A percentile compares a stretch with the other conserved stretches of the same genome.
Evolutionary conservation across 2,888 invertebrate genomes (phyloP).

Genomic region (Philonicus albiceps): DNA sequence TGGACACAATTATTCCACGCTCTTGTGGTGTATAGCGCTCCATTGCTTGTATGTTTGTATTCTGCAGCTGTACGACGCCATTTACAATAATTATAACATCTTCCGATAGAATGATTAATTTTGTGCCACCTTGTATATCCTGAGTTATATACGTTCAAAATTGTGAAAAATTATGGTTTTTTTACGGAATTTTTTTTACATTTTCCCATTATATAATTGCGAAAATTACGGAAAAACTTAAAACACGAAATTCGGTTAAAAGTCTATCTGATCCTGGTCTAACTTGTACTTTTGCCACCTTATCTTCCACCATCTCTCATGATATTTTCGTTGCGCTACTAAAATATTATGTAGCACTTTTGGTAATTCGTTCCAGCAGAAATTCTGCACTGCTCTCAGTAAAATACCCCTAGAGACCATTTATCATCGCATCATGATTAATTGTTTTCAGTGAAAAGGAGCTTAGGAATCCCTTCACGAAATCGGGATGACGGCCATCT

Average conservation of each 20-base stretch:
- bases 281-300: neutral
- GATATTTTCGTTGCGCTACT: neutral
- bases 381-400: neutral
- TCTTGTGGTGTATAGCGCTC: too few species aligned
- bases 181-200: too few species aligned
- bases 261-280: neutral
- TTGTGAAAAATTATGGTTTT: too few species aligned
- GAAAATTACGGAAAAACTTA: neutral
- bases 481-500: conserved; percentile 12
- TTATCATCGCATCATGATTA: conserved; percentile 21
- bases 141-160: too few species aligned
- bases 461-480: conserved; percentile 5
- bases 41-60: too few species aligned
- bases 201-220: too few species aligned
- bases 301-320: neutral
- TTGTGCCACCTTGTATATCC: too few species aligned
- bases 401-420: neutral
- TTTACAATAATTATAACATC: too few species aligned
- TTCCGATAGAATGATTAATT: too few species aligned
- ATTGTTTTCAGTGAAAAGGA: neutral
- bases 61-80: too few species aligned
- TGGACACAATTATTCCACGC: too few species aligned
- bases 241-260: neutral
- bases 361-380: neutral
- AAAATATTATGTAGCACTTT: neutral